These are phyloP conservation scores for Troides helena DNA, from an alignment of 2,888 invertebrate genomes.

Conservation along the genomic window DNA sequence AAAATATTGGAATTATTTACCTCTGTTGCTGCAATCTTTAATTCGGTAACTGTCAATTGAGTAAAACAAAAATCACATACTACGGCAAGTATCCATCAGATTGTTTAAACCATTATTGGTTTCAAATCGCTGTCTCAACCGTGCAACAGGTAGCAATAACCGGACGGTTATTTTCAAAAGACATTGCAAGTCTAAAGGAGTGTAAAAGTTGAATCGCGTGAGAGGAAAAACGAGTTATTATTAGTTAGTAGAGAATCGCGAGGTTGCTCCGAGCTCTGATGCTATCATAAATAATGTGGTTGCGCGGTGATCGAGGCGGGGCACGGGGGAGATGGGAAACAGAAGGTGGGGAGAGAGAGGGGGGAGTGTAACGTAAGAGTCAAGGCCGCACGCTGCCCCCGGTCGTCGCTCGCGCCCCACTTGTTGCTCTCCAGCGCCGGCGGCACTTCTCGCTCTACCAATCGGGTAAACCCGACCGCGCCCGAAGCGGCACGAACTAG, in stretches of 20 bases:
- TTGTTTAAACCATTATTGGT: background rate
- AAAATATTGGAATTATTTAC: background rate
- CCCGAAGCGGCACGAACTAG: constrained; percentile 73
- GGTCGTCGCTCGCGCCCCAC: constrained; percentile 86
- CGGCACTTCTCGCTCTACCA: constrained; percentile 56
- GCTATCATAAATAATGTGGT: constrained; percentile 79
- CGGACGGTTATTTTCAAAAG: constrained; percentile 44
- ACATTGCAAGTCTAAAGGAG: constrained; percentile 47
- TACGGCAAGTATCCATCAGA: background rate
- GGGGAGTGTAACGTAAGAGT: constrained; percentile 73
- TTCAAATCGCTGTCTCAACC: constrained; percentile 13
- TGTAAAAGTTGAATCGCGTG: constrained; percentile 71
- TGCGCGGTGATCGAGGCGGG: constrained; percentile 64
- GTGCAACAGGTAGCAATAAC: constrained; percentile 24
- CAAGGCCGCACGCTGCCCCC: constrained; percentile 88
- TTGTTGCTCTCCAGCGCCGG: constrained; percentile 59
- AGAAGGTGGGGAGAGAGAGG: constrained; percentile 42
- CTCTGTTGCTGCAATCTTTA: background rate
- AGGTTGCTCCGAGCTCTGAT: constrained; percentile 74
- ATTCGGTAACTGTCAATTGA: background rate
- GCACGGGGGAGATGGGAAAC: constrained; percentile 47
- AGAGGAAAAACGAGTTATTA: constrained; percentile 80
- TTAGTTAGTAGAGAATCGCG: constrained; percentile 75
- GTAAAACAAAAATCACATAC: background rate
- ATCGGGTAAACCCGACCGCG: constrained; percentile 56